These are phyloP conservation scores for Atlantisia rogersi DNA, from an alignment of 2,113 vertebrate species.

Conservation along the genomic window DNA sequence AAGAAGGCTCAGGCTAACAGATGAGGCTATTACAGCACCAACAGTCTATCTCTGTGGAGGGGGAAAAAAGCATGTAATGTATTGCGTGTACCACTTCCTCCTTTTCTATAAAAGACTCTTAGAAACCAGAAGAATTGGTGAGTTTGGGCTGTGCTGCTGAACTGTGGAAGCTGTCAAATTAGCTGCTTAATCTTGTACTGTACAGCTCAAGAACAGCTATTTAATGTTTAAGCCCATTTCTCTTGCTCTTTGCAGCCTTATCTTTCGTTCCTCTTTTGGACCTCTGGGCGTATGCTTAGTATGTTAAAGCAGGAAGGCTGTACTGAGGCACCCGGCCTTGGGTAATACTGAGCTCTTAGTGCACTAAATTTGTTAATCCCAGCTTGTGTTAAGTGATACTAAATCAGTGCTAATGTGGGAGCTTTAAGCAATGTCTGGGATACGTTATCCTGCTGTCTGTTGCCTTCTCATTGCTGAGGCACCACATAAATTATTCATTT, in stretches of 20 bases:
- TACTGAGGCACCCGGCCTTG: not conserved
- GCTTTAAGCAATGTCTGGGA: not conserved
- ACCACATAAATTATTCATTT: not conserved
- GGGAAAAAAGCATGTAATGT: not conserved
- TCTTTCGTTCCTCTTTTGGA: not conserved
- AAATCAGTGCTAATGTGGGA: not conserved
- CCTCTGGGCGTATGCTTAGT: not conserved
- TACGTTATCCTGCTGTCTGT: not conserved
- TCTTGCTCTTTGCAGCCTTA: not conserved
- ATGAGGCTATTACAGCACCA: not conserved
- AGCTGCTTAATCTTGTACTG: not conserved
- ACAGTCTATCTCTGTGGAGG: not conserved
- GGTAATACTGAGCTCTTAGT: not conserved
- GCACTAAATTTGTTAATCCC: not conserved
- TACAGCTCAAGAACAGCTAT: not conserved
- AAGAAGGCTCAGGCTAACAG: not conserved
- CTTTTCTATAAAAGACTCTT: not conserved
- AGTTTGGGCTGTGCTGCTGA: not conserved
- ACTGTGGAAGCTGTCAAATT: not conserved
- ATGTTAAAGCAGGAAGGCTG: not conserved
- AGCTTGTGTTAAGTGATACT: not conserved
- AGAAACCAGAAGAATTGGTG: not conserved
- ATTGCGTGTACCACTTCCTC: not conserved
- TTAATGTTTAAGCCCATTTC: not conserved
- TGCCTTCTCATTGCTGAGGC: not conserved